A percentile compares a stretch with the other conserved stretches of the same genome.
These are phyloP conservation scores for Sphaerophoria rueppellii DNA, from an alignment of 2,888 invertebrate species.

Conservation along the genomic window DNA sequence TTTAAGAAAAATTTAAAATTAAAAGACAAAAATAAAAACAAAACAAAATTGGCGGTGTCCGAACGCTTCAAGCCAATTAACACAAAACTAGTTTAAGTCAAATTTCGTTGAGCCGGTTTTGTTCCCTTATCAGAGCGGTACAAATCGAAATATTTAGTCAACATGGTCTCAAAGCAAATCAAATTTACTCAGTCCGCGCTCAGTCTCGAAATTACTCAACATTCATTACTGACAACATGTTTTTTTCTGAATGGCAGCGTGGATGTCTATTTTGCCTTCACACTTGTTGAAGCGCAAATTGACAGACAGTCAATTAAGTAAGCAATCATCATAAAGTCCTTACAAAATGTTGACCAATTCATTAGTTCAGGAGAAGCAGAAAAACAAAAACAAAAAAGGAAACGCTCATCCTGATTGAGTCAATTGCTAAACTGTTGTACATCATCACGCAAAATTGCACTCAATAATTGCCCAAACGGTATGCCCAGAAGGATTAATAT, in stretches of 20 bases:
- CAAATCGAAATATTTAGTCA: too few relatives aligned
- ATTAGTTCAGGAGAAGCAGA: conserved; percentile 10
- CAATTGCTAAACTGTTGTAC: conserved; percentile 13
- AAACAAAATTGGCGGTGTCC: too few relatives aligned
- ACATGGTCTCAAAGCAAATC: too few relatives aligned
- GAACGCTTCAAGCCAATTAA: too few relatives aligned
- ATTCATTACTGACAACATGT: too few relatives aligned
- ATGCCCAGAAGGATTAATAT: conserved; percentile 35
- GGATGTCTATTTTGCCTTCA: background rate
- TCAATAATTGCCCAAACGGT: conserved; percentile 8
- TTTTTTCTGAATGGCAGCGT: background rate
- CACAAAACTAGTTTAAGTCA: too few relatives aligned
- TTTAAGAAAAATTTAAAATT: too few relatives aligned
- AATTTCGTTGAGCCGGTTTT: too few relatives aligned
- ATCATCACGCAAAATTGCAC: background rate
- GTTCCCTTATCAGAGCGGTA: too few relatives aligned
- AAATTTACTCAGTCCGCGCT: too few relatives aligned
- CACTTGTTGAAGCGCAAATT: background rate
- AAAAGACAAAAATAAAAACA: too few relatives aligned
- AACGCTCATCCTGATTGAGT: background rate
- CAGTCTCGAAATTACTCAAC: too few relatives aligned
- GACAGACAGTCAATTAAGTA: background rate
- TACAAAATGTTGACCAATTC: conserved; percentile 15
- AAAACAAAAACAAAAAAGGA: background rate
- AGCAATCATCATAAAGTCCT: conserved; percentile 22